Percentiles rank a stretch among this genome's conserved stretches.
Evolutionary conservation across 2,888 invertebrate species (phyloP).

Genomic region (Entomobrya multifasciata): DNA sequence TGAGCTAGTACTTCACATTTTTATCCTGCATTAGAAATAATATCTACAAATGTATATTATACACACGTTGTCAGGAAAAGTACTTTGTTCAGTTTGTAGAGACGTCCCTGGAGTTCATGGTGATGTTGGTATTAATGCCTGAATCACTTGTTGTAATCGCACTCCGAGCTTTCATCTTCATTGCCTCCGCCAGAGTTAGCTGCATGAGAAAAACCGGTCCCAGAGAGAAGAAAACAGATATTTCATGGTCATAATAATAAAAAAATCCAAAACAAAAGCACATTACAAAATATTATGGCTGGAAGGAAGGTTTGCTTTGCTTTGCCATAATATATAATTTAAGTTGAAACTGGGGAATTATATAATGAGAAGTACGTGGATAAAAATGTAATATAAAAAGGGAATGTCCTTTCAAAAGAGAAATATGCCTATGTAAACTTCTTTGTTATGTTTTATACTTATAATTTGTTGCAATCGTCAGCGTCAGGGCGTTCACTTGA

Average conservation of each 20-base stretch:
- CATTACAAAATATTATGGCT: not conserved
- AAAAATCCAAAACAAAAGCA: not conserved
- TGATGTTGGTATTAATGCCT: constrained; percentile 73
- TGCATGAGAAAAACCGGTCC: constrained; percentile 1
- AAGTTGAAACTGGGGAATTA: constrained; percentile 56
- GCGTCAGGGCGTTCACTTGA: not conserved
- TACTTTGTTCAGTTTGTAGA: constrained; percentile 64
- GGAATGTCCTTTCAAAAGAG: not conserved
- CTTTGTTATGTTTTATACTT: constrained; percentile 16
- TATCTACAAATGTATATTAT: not conserved
- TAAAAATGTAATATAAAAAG: constrained; percentile 25
- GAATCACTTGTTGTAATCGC: constrained; percentile 75
- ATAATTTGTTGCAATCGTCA: not conserved
- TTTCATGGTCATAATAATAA: constrained; percentile 23
- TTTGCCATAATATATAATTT: constrained; percentile 19
- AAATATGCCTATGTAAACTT: not conserved
- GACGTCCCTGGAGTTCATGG: constrained; percentile 73
- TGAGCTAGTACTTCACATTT: too few relatives aligned
- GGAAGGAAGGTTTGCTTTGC: not conserved
- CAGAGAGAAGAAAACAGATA: constrained; percentile 37
- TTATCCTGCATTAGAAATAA: too few relatives aligned
- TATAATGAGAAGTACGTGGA: constrained; percentile 63
- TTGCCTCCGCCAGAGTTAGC: constrained; percentile 72
- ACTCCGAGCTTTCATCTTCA: constrained; percentile 73
- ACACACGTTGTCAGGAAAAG: constrained; percentile 9